Evolutionary conservation across 1,140 invertebrate species (phyloP).

Genomic region (Aphis craccivora): DNA sequence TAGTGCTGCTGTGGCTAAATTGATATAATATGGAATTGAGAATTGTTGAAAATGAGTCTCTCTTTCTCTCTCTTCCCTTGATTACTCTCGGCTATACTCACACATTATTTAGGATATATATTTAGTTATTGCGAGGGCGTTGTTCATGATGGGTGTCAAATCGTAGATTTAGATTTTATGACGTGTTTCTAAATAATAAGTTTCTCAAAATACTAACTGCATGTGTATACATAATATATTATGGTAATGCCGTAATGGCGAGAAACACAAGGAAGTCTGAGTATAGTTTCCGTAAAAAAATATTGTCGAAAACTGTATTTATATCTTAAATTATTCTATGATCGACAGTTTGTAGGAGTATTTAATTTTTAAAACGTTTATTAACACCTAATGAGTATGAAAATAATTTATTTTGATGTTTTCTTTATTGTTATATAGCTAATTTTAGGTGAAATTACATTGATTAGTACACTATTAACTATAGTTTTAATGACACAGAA

Average conservation of each 20-base stretch:
- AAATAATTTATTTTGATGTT: neutral
- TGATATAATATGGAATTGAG: neutral
- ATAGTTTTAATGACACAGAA: neutral
- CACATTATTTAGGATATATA: neutral
- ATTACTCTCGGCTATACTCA: too few species aligned
- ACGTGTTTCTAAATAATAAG: neutral
- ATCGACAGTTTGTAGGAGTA: neutral
- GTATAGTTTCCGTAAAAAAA: neutral
- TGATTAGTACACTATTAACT: neutral
- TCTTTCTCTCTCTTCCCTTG: too few species aligned
- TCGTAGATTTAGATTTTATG: neutral
- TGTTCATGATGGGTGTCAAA: neutral
- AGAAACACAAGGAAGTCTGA: neutral
- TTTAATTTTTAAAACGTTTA: neutral
- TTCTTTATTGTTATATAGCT: neutral
- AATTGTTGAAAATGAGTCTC: neutral
- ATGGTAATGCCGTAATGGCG: too few species aligned
- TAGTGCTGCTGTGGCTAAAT: neutral
- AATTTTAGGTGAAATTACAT: neutral
- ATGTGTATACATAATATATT: neutral
- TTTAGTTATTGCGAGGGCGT: neutral
- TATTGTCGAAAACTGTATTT: neutral
- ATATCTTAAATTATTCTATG: neutral
- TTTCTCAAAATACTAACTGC: neutral
- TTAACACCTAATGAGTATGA: neutral